Evolutionary conservation across 23 tunicate genomes (phyloP).

Genomic region (Ascidia mentula): DNA sequence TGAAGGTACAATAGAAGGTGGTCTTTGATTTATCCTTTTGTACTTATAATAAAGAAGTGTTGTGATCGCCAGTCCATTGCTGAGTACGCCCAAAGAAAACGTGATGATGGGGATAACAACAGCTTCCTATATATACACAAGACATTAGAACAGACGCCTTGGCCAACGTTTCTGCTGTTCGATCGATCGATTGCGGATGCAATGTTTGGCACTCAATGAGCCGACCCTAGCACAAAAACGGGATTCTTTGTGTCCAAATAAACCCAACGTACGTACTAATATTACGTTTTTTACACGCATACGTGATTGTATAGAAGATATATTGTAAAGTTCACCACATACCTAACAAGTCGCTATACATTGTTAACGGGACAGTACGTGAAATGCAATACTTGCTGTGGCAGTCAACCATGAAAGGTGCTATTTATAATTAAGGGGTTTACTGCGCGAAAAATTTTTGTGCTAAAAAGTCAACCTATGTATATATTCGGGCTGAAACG

Average conservation of each 20-base stretch:
- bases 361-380: background rate
- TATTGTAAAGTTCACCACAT: too few relatives aligned
- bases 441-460: too few relatives aligned
- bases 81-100: constrained; percentile 37
- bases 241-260: too few relatives aligned
- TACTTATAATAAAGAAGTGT: constrained; percentile 30
- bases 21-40: background rate
- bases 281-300: too few relatives aligned
- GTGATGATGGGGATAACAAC: constrained; percentile 43
- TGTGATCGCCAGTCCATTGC: constrained; percentile 55
- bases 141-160: background rate
- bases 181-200: constrained; percentile 5
- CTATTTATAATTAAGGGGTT: background rate
- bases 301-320: too few relatives aligned
- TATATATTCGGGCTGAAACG: too few relatives aligned
- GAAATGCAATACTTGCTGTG: constrained; percentile 1
- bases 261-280: too few relatives aligned
- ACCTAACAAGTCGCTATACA: too few relatives aligned
- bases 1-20: background rate
- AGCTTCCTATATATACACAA: constrained; percentile 25
- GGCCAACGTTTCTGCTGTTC: background rate
- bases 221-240: too few relatives aligned
- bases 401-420: background rate
- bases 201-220: background rate
- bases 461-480: too few relatives aligned